Base-by-base conservation (phyloP, 2,888 invertebrate genomes). In the Heliconius aoede region DNA sequence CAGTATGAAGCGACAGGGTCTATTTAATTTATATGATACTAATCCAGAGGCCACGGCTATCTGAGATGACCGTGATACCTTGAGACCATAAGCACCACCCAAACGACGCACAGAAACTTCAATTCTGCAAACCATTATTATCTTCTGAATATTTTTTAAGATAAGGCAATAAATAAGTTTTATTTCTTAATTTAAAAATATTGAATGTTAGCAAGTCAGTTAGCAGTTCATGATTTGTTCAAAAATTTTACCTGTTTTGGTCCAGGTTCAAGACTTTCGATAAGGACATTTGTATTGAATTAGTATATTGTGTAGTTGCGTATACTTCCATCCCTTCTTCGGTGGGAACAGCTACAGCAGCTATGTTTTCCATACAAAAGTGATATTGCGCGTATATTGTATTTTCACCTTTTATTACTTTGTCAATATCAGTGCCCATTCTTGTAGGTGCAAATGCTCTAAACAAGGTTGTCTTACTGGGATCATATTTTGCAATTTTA, bases 61-160 rank as follows among this genome's bases (percentile, higher is more conserved):
- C 36, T 95, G 90, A 15, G 90, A 84, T 9, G 93, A 89, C 26
- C 97, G 91, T 0, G 95, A 93, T 79, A 97, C 95, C 87, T 98
- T 98, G 0, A 94, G 93, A 0, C 98, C 98, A 82, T 96, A 98
- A 0, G 93, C 96, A 9, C 98, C 98, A 0, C 97, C 97, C 2
- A 97, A 81, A 71, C 97, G 95, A 71, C 96, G 94, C 0, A 97
- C 96, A 64, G 75, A 64, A 4, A 85, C 82, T 68, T 84, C 81
- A 28, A 84, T 79, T 36, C 83, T 83, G 15, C 60, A 80, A 74
- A 62, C 24, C 15, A 8, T 62, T 30, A 15, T 30, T 30, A 8
- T 13, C 9, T 7, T 21, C 36, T 24, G 3, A 13, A 40, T 40
- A 40, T 40, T 40, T n/a, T 40, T 40, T 5, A 46, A 18, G 21